These are phyloP conservation scores for Pachypanchax playfairii DNA, from an alignment of 2,113 vertebrate species.

Conservation along the genomic window DNA sequence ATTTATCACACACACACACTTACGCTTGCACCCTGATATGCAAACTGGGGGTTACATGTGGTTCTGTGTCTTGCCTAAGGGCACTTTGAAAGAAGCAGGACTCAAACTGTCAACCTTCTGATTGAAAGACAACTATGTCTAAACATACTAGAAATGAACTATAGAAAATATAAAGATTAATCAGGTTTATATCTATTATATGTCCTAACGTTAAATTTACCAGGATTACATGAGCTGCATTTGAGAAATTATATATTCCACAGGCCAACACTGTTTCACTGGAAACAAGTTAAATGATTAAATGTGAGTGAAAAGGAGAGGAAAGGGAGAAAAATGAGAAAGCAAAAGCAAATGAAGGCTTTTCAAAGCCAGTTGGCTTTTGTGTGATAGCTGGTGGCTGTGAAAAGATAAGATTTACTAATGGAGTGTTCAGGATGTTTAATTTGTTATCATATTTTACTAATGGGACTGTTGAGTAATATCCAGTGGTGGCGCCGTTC, in stretches of 20 bases:
- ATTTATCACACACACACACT: no score
- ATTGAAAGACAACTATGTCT: no score
- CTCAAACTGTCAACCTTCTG: no score
- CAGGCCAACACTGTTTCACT: constrained; percentile 1
- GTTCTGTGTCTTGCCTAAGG: no score
- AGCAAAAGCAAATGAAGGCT: constrained; percentile 30
- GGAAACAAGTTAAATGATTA: constrained; percentile 35
- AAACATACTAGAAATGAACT: no score
- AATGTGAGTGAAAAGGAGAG: constrained; percentile 32
- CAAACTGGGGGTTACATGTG: no score
- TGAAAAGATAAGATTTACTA: constrained; percentile 70
- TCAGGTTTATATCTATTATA: background rate
- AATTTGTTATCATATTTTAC: constrained; percentile 61
- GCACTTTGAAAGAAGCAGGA: no score
- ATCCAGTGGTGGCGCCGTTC: constrained; percentile 40
- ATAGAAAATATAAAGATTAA: background rate
- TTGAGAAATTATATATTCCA: background rate
- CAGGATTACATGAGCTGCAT: background rate
- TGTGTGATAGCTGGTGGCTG: constrained; percentile 54
- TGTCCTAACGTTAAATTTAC: background rate
- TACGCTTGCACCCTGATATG: no score
- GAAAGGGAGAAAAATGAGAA: constrained; percentile 27
- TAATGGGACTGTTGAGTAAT: constrained; percentile 49
- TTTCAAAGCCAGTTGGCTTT: constrained; percentile 47
- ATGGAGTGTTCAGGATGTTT: constrained; percentile 63